Conservation (phyloP, 2,797 vertebrate genomes). For the Xenops minutus region DNA sequence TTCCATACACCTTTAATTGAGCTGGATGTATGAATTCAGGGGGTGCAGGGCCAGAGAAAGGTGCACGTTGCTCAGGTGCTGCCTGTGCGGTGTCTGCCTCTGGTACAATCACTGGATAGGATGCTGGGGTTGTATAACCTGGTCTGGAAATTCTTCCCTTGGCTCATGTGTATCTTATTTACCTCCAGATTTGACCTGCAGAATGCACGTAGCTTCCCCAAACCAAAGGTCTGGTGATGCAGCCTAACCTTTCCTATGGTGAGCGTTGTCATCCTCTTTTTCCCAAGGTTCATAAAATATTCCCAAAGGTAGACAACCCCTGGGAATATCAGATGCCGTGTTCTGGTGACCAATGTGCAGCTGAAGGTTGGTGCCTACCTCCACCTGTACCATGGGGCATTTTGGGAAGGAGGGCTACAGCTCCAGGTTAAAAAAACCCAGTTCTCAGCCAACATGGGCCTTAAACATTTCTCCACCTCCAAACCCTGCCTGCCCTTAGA, state of each 20-base stretch:
- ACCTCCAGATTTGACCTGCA: not conserved
- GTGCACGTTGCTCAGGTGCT: not conserved
- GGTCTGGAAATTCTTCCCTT: not conserved
- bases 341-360: not conserved
- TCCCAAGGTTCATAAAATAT: not conserved
- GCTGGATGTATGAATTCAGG: not conserved
- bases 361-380: not conserved
- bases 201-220: not conserved
- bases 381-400: not conserved
- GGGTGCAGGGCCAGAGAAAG: not conserved
- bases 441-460: not conserved
- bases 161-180: not conserved
- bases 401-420: not conserved
- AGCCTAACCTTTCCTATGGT: not conserved
- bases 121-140: not conserved
- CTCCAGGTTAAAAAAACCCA: not conserved
- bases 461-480: not conserved
- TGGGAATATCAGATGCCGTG: not conserved
- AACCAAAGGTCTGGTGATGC: not conserved
- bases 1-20: fast-evolving
- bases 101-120: not conserved
- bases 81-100: not conserved
- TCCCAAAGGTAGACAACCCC: not conserved
- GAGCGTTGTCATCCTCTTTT: not conserved
- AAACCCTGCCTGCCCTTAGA: not conserved